Percentiles rank a stretch among this genome's conserved stretches.
Conservation (phyloP, 2,888 invertebrate genomes). For the Nematopogon swammerdamellus region DNA sequence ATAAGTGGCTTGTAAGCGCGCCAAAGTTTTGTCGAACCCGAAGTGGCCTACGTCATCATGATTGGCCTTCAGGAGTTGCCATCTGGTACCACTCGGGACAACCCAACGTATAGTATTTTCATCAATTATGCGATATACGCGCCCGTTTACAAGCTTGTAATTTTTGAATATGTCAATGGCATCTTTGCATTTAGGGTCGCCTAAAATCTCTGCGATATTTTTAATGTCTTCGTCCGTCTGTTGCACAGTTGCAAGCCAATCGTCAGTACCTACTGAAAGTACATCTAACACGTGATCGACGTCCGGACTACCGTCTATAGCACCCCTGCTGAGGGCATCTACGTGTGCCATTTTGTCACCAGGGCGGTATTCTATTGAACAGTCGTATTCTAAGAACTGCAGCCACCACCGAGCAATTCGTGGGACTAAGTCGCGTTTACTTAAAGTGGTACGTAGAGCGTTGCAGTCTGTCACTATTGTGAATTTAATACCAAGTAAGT, state of each 20-base stretch:
- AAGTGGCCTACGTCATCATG: constrained; percentile 7
- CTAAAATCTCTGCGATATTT: no score
- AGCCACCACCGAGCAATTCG: constrained; percentile 1
- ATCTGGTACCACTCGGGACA: constrained; percentile 2
- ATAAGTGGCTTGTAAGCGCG: constrained; percentile 3
- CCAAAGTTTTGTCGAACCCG: constrained; percentile 6
- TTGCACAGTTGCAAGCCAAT: no score
- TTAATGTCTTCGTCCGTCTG: no score
- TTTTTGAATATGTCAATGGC: no score
- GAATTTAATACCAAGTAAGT: constrained; percentile 14
- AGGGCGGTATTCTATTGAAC: constrained; percentile 11
- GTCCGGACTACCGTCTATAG: no score
- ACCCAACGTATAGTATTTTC: constrained; percentile 1
- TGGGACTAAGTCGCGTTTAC: not conserved
- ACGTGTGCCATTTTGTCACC: constrained; percentile 17
- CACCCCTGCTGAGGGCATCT: constrained; percentile 16
- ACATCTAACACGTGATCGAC: not conserved
- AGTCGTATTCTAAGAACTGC: constrained; percentile 6
- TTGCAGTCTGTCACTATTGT: constrained; percentile 15
- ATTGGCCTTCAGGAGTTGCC: constrained; percentile 2
- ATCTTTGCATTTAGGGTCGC: no score
- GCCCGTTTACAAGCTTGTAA: not conserved
- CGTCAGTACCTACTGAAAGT: no score
- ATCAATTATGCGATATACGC: not conserved
- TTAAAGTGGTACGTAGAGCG: constrained; percentile 7